phyloP scores from a whole-genome alignment of 2,888 invertebrate genomes.

The Bursaphelenchus okinawaensis region DNA sequence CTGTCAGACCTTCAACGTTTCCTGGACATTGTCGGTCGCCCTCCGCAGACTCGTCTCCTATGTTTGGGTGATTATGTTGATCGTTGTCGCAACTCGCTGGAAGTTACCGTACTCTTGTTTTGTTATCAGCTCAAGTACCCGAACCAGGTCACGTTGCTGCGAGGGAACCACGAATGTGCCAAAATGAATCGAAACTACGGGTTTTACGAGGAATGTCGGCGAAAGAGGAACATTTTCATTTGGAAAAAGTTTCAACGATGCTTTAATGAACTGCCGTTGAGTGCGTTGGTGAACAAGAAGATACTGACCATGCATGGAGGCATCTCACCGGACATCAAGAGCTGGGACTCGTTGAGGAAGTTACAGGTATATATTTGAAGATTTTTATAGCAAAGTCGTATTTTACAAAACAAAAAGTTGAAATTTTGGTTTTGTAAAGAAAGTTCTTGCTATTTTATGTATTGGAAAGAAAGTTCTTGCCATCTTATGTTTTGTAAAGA shows the following conservation, averaged over 20 bases:
- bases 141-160: constrained; percentile 33
- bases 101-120: constrained; percentile 44
- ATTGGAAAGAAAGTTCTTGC: no score
- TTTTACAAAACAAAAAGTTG: no score
- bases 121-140: constrained; percentile 41
- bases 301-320: constrained; percentile 49
- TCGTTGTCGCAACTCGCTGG: constrained; percentile 39
- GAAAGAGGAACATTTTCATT: constrained; percentile 31
- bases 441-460: no score
- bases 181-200: constrained; percentile 42
- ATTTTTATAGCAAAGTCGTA: no score
- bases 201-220: constrained; percentile 40
- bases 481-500: no score
- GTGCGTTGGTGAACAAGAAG: constrained; percentile 32
- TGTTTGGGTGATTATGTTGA: constrained; percentile 53
- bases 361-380: constrained; percentile 34
- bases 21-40: constrained; percentile 34
- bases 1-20: constrained; percentile 36
- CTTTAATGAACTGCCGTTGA: constrained; percentile 43
- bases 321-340: constrained; percentile 39
- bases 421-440: no score
- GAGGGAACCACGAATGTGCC: constrained; percentile 48
- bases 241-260: constrained; percentile 40
- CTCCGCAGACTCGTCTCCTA: constrained; percentile 34
- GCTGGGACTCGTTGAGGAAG: constrained; percentile 27